A percentile compares a stretch with the other conserved stretches of the same genome.
These are phyloP conservation scores for Agapostemon virescens DNA, from an alignment of 2,888 invertebrate species.

Conservation along the genomic window DNA sequence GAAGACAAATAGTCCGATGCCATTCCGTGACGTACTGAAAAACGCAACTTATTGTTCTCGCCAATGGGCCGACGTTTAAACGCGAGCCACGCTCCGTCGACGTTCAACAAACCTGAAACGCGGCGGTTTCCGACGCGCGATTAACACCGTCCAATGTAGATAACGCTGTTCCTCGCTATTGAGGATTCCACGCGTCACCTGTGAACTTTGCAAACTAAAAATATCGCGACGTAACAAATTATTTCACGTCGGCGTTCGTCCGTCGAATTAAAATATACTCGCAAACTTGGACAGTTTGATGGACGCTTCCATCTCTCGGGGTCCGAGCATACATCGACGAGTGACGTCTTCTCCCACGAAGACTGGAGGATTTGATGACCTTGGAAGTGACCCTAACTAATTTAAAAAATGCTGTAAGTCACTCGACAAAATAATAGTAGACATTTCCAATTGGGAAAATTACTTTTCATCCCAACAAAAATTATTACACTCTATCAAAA, in stretches of 20 bases:
- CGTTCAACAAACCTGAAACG: conserved; percentile 10
- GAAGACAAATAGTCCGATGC: conserved; percentile 1
- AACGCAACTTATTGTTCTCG: conserved; percentile 39
- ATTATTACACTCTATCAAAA: too few species aligned
- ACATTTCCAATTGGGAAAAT: too few species aligned
- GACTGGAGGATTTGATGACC: neutral
- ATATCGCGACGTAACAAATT: neutral
- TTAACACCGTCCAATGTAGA: neutral
- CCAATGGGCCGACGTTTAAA: conserved; percentile 31
- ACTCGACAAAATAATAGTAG: too few species aligned
- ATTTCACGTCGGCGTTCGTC: neutral
- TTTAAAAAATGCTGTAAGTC: too few species aligned
- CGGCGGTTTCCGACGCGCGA: neutral
- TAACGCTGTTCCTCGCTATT: neutral
- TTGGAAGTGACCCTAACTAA: too few species aligned
- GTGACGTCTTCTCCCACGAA: neutral
- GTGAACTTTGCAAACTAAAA: neutral
- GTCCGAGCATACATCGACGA: too few species aligned
- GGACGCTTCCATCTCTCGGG: too few species aligned
- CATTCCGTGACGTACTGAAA: conserved; percentile 20
- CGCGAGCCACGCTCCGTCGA: conserved; percentile 10
- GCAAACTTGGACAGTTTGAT: too few species aligned
- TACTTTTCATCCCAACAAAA: too few species aligned
- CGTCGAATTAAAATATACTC: neutral
- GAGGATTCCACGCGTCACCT: neutral